Percentiles rank a stretch among this genome's conserved stretches.
Evolutionary conservation across 2,113 vertebrate genomes (phyloP).

Genomic region (Craseonycteris thonglongyai): DNA sequence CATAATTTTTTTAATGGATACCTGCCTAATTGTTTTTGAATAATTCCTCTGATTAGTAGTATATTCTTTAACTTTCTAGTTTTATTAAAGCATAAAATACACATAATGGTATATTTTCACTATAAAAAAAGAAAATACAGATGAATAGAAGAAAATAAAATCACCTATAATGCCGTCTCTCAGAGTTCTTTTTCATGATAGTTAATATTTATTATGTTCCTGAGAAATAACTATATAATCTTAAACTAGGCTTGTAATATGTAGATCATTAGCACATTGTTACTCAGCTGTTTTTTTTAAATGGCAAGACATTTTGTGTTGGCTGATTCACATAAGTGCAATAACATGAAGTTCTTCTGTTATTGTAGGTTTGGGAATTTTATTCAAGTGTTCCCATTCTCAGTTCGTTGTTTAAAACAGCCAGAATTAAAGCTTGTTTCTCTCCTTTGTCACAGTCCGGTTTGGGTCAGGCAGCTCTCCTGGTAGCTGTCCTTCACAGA

Average conservation of each 20-base stretch:
- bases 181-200: neutral
- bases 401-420: neutral
- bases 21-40: conserved; percentile 24
- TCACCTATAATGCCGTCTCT: neutral
- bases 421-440: neutral
- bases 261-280: neutral
- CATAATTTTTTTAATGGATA: conserved; percentile 46
- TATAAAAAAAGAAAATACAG: neutral
- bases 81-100: neutral
- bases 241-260: neutral
- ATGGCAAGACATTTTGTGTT: neutral
- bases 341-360: neutral
- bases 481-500: neutral
- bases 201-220: neutral
- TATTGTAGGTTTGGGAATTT: neutral
- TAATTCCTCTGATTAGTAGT: neutral
- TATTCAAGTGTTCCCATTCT: neutral
- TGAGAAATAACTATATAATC: neutral
- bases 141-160: neutral
- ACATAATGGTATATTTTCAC: neutral
- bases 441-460: neutral
- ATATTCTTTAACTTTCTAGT: neutral
- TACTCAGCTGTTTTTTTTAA: neutral
- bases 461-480: neutral
- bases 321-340: neutral